phyloP scores from a whole-genome alignment of 2,888 invertebrate genomes.

The Drosophila anomalipes region DNA sequence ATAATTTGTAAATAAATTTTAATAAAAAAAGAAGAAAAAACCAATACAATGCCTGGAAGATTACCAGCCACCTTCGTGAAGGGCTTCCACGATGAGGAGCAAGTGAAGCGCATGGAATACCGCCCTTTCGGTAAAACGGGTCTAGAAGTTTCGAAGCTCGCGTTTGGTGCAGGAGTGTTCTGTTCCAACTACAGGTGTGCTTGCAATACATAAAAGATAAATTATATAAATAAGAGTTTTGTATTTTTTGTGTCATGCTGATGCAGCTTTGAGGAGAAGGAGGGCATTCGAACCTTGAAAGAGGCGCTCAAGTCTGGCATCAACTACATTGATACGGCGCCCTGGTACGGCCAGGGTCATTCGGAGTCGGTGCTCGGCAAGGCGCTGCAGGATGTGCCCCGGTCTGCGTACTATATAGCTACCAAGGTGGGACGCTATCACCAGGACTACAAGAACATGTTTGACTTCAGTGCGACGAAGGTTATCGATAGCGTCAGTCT shows the following conservation, averaged over 20 bases:
- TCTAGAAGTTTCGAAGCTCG: conserved; percentile 89
- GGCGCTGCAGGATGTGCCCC: conserved; percentile 92
- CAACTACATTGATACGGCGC: conserved; percentile 96
- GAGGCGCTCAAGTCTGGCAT: conserved; percentile 91
- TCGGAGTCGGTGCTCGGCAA: conserved; percentile 94
- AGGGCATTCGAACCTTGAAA: conserved; percentile 89
- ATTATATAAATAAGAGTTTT: neutral
- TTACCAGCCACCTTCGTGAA: conserved; percentile 88
- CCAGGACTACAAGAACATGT: conserved; percentile 89
- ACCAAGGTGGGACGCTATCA: conserved; percentile 97
- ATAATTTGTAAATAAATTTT: neutral
- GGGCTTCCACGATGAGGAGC: conserved; percentile 88
- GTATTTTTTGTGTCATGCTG: neutral
- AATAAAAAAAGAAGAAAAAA: neutral
- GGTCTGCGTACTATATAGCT: conserved; percentile 94
- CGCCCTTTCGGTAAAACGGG: conserved; percentile 90
- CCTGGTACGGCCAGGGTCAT: conserved; percentile 95
- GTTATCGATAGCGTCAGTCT: conserved; percentile 91
- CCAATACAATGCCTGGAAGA: conserved; percentile 51
- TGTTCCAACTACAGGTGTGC: conserved; percentile 89
- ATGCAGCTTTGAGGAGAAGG: conserved; percentile 87
- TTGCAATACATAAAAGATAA: neutral
- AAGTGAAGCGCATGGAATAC: conserved; percentile 90
- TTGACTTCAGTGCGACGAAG: conserved; percentile 93
- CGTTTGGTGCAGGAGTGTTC: conserved; percentile 91